Percentiles rank a stretch among this genome's conserved stretches.
phyloP scores from a whole-genome alignment of 2,888 invertebrate genomes.

The Drosophila mercatorum region DNA sequence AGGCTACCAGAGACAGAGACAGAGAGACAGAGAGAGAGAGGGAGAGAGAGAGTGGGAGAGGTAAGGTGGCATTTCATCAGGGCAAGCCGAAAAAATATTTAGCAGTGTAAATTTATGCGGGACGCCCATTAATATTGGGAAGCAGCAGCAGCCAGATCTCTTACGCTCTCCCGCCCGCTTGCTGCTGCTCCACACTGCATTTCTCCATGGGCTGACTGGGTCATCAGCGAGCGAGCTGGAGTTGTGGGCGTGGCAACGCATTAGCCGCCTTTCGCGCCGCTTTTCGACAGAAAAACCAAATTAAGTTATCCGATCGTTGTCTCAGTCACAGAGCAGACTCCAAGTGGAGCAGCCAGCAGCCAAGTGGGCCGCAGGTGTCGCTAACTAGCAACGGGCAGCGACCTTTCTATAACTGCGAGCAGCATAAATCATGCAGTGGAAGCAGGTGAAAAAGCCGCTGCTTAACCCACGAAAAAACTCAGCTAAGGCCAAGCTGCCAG shows the following conservation, averaged over 20 bases:
- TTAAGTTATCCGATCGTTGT: conserved; percentile 54
- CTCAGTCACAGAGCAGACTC: not conserved
- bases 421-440: conserved; percentile 68
- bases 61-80: conserved; percentile 28
- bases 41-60: not conserved
- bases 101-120: conserved; percentile 53
- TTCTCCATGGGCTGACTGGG: conserved; percentile 37
- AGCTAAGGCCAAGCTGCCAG: not conserved
- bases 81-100: conserved; percentile 31
- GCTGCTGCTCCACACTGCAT: not conserved
- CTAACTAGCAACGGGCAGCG: conserved; percentile 43
- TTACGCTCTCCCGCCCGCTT: not conserved
- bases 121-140: conserved; percentile 41
- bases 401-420: conserved; percentile 66
- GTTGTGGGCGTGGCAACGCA: conserved; percentile 61
- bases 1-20: conserved; percentile 33
- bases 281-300: conserved; percentile 67
- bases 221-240: conserved; percentile 37
- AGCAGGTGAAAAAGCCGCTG: conserved; percentile 33
- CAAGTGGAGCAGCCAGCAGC: not conserved
- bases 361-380: conserved; percentile 58
- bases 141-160: conserved; percentile 14
- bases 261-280: conserved; percentile 56
- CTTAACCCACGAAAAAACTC: conserved; percentile 9
- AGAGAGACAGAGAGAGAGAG: not conserved